These are phyloP conservation scores for Epiperipatus broadwayi DNA, from an alignment of 2,888 invertebrate genomes.

Conservation along the genomic window DNA sequence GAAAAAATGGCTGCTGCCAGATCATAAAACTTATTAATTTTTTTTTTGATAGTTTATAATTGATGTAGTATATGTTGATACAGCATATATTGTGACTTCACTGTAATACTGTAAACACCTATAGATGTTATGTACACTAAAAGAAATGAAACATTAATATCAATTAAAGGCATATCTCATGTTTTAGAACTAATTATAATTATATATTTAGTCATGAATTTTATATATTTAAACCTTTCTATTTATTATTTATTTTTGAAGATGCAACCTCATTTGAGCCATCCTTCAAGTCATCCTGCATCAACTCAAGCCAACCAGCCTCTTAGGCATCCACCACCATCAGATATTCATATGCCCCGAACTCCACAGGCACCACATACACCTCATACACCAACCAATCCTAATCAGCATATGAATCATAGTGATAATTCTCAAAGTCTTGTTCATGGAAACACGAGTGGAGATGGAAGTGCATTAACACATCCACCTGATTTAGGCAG, in stretches of 20 bases:
- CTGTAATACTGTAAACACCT: no score
- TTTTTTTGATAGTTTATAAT: no score
- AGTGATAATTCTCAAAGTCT: constrained; percentile 8
- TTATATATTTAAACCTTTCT: neutral
- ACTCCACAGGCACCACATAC: constrained; percentile 58
- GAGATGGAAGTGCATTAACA: constrained; percentile 14
- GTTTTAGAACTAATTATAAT: constrained; percentile 17
- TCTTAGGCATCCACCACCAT: constrained; percentile 53
- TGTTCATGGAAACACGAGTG: constrained; percentile 10
- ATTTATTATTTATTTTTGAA: constrained; percentile 18
- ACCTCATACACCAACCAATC: constrained; percentile 41
- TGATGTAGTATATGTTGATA: no score
- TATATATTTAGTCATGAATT: neutral
- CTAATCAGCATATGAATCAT: constrained; percentile 12
- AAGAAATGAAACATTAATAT: no score
- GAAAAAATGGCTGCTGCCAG: no score
- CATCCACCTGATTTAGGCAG: constrained; percentile 19
- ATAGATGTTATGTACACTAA: no score
- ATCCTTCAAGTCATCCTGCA: no score
- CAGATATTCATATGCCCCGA: constrained; percentile 43
- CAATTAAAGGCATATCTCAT: no score
- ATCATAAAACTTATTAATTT: no score
- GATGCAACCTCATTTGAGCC: no score
- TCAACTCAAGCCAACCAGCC: constrained; percentile 16
- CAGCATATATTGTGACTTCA: no score